Base-by-base conservation (phyloP, 2,888 invertebrate species). In the Masnerella sp. region DNA sequence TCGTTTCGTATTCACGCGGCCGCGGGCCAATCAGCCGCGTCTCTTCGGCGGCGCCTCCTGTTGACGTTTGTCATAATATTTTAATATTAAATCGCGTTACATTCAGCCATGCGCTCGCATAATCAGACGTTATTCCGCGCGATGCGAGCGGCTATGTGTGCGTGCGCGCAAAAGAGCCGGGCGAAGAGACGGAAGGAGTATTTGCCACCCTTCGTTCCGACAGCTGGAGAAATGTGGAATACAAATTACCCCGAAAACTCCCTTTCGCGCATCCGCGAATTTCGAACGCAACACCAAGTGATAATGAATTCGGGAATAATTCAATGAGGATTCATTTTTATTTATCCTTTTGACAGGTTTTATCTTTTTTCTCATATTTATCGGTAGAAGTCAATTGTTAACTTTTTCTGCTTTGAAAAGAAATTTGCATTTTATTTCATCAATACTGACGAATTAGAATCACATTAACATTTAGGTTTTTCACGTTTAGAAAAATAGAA, bases 61-160 rank as follows among this genome's bases (percentile, higher is more conserved):
- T 87, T 87, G 87, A 86, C 87, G 83, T 87, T 87, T 87, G 87
- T 87, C 85, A 87, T 87, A 87, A 87, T 87, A 87, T 87, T 87
- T 87, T 87, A 86, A 87, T 87, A 87, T 87, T 87, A 87, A 87
- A 87, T 87, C 86, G 85, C 82, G 82, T 87, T 86, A 86, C 82
- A 83, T 78, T 78, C 84, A 85, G 84, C 81, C 86, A 87, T 86
- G 87, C 87, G 86, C 82, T 83, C 82, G 86, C 86, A 87, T 86
- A 86, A 87, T 87, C 86, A 86, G 85, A 81, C 82, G 81, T 80
- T 82, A 78, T 79, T 81, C 82, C 77, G 52, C 62, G 67, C 70
- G 62, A 20, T 58, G 47, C 64, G 71, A 64, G 58, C 7, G 34
- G 8, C n/a, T 34, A 8, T 54, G 65, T 56, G 51, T 43, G 73